These are phyloP conservation scores for Paracanthobrama guichenoti DNA, from an alignment of 2,113 vertebrate genomes.

Conservation along the genomic window DNA sequence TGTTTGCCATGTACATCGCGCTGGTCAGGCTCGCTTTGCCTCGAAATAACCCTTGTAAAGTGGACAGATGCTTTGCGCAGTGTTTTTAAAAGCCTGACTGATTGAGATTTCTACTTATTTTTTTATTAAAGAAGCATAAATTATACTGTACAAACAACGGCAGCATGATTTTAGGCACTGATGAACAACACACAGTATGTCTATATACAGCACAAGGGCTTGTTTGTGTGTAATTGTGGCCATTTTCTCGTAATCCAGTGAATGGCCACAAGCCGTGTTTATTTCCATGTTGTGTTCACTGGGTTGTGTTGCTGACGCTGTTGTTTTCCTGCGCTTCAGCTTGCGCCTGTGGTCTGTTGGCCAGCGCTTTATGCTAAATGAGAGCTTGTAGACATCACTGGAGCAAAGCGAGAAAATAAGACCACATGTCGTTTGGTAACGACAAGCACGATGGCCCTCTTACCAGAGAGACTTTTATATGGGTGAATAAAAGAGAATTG, in stretches of 20 bases:
- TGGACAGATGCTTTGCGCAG: not conserved
- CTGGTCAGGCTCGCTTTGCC: not conserved
- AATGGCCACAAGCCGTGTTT: slow-evolving; percentile 45
- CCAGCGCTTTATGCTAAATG: slow-evolving; percentile 55
- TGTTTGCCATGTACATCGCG: not conserved
- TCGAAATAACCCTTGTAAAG: slow-evolving; percentile 24
- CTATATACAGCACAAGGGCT: not conserved
- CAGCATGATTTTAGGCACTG: not conserved
- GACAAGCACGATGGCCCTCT: slow-evolving; percentile 37
- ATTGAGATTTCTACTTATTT: too few relatives aligned
- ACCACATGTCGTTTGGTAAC: slow-evolving; percentile 50
- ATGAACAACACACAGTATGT: too few relatives aligned
- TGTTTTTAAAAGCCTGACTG: not conserved
- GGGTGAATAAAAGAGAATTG: slow-evolving; percentile 46
- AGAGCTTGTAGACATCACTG: slow-evolving; percentile 44
- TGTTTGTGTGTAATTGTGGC: not conserved
- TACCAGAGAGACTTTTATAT: slow-evolving; percentile 54
- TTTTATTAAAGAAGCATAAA: too few relatives aligned
- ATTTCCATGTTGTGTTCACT: slow-evolving; percentile 58
- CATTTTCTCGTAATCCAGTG: slow-evolving; percentile 12
- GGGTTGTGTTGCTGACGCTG: slow-evolving; percentile 55
- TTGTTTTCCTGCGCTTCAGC: too few relatives aligned
- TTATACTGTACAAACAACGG: too few relatives aligned
- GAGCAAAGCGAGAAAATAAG: slow-evolving; percentile 42
- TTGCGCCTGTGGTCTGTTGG: slow-evolving; percentile 63